Evolutionary conservation across 1,140 invertebrate genomes (phyloP), one percentile per base, ranked within the genome.

Genomic region (Coelopa frigida): DNA sequence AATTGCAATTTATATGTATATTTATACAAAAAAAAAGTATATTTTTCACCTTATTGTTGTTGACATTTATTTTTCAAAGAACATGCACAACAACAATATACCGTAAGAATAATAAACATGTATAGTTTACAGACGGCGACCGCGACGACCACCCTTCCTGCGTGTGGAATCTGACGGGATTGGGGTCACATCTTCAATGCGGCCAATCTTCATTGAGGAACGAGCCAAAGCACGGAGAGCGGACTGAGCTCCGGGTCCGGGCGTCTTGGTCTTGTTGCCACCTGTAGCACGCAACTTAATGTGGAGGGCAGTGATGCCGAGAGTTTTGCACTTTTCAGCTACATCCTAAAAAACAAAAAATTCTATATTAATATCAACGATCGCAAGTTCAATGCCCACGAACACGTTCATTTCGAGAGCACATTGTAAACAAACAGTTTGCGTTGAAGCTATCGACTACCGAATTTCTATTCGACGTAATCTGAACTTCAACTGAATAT

Each of bases 111-210:
- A 29, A 29, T 29, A 29, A 50, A 41, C 23, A 17, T 14, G 23
- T 42, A 27, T n/a, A 36, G 15, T 39, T 85, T 97, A 99, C 79
- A 99, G 81, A 78, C 97, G 84, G 73, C 97, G 86, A 81, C 97
- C 97, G 77, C 97, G 85, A 68, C 96, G 84, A 79, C 96, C 97
- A 70, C 97, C 97, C 87, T 99, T 99, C 79, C 95, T 93, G 66
- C 96, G 85, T 15, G 95, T 99, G 24, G 90, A 90, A 74, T 99
- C 97, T 48, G 94, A 96, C 65, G 97, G 97, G 74, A 99, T 97
- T 11, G 97, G 97, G 7, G 96, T 99, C 0, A 99, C 97, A 81
- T 99, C 97, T 75, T 93, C 94, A 73, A 99, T 99, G 57, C 96
- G 83, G 32, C 97, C 97, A 72, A 99, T 99, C 72, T 98, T 98